A percentile compares a stretch with the other conserved stretches of the same genome.
These are phyloP conservation scores for Varanus komodoensis DNA, from an alignment of 2,113 vertebrate genomes.

Conservation along the genomic window DNA sequence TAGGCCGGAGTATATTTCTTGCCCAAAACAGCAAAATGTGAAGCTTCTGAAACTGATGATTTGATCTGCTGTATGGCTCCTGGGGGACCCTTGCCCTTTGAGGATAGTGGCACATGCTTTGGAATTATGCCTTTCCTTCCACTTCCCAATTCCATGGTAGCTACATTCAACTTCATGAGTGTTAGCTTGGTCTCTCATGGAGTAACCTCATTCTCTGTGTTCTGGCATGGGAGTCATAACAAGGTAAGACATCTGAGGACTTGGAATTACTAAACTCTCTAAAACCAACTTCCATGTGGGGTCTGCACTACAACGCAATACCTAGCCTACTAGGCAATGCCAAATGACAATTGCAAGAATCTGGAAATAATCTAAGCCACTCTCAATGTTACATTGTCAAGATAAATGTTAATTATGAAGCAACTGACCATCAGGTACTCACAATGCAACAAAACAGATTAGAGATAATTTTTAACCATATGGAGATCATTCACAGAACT, in stretches of 20 bases:
- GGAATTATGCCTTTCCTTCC: background rate
- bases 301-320: background rate
- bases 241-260: background rate
- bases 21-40: background rate
- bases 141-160: background rate
- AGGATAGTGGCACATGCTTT: background rate
- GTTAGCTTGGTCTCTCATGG: background rate
- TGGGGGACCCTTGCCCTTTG: background rate
- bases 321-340: background rate
- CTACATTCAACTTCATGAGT: background rate
- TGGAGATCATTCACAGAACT: slow-evolving; percentile 12
- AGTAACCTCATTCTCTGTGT: background rate
- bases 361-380: background rate
- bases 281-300: background rate
- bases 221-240: background rate
- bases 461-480: slow-evolving; percentile 6
- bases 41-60: background rate
- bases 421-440: slow-evolving; percentile 19
- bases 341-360: background rate
- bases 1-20: background rate
- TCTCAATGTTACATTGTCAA: background rate
- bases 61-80: background rate
- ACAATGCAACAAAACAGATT: background rate
- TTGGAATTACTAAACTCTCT: background rate
- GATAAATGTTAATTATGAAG: background rate